A percentile compares a stretch with the other conserved stretches of the same genome.
Conservation (phyloP, 2,113 vertebrate species). For the Pogonocichla stellata region DNA sequence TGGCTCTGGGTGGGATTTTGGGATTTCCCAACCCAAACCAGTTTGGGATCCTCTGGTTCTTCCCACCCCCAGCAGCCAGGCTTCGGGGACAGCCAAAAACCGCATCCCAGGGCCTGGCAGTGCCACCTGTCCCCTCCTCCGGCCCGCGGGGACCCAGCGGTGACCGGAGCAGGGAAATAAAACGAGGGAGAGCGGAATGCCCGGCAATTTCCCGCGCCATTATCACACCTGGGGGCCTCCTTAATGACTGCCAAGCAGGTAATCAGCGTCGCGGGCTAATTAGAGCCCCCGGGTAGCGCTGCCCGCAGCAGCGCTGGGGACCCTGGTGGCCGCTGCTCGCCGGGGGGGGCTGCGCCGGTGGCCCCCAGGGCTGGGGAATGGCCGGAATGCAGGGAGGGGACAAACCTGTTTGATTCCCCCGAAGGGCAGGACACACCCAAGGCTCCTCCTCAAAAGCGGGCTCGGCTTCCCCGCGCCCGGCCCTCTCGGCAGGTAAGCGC, state of each 20-base stretch:
- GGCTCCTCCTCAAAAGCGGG: constrained; percentile 66
- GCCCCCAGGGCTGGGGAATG: constrained; percentile 17
- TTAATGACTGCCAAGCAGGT: not conserved
- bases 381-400: constrained; percentile 68
- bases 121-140: fast-evolving
- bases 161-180: not conserved
- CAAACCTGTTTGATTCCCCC: constrained; percentile 79
- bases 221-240: not conserved
- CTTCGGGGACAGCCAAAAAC: not conserved
- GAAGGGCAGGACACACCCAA: constrained; percentile 67
- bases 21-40: not conserved
- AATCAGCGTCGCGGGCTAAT: not conserved
- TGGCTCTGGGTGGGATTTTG: fast-evolving
- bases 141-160: not conserved
- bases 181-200: not conserved
- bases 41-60: not conserved
- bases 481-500: constrained; percentile 16
- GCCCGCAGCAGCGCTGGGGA: not conserved
- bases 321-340: too few relatives aligned
- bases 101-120: too few relatives aligned
- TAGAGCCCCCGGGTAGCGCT: too few relatives aligned
- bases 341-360: not conserved
- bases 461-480: constrained; percentile 35
- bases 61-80: fast-evolving
- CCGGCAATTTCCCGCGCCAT: not conserved